Conservation (phyloP, 2,113 vertebrate species). For the Canis aureus region DNA sequence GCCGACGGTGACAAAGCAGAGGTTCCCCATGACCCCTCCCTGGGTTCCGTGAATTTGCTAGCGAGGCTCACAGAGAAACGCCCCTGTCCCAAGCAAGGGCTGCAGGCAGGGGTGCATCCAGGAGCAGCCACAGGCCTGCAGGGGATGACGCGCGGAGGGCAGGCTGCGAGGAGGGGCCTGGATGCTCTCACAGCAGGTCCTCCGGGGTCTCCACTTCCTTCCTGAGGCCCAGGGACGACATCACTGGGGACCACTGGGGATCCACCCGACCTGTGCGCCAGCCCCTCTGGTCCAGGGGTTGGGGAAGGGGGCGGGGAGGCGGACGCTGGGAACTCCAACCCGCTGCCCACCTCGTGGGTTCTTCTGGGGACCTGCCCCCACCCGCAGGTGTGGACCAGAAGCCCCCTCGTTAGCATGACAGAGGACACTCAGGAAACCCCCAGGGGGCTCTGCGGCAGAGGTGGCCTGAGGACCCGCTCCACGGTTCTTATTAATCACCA, state of each 20-base stretch:
- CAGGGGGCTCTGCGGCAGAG: background rate
- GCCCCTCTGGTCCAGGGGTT: background rate
- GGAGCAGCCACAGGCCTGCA: background rate
- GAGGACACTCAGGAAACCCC: background rate
- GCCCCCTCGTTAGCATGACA: fast-evolving
- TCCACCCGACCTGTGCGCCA: fast-evolving
- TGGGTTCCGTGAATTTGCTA: background rate
- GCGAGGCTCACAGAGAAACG: background rate
- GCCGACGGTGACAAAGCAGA: background rate
- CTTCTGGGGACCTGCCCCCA: background rate
- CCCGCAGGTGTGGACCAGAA: background rate
- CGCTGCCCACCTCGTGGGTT: background rate
- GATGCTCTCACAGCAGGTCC: background rate
- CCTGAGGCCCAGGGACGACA: background rate
- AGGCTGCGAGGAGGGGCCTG: background rate
- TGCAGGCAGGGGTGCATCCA: background rate
- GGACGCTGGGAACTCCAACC: fast-evolving
- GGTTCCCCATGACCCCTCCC: background rate
- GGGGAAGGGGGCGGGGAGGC: background rate
- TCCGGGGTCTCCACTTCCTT: background rate
- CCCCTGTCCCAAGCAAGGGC: background rate
- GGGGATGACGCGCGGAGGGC: too few species aligned
- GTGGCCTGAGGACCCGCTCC: background rate
- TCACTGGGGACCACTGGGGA: background rate
- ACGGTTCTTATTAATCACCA: too few species aligned